Conservation (phyloP, 2,113 vertebrate species). For the Bungarus multicinctus region DNA sequence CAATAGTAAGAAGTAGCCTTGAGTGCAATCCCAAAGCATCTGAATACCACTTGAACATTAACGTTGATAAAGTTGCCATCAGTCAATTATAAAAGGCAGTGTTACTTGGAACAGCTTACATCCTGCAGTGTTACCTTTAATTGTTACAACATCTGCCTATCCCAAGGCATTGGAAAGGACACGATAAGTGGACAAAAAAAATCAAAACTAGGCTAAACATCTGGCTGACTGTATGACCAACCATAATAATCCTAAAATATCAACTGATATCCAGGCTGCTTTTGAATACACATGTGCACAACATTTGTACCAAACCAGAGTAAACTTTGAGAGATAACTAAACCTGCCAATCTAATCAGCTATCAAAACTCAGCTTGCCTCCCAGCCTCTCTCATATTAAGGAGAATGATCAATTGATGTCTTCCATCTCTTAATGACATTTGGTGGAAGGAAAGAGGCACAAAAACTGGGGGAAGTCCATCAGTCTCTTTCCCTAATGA, state of each 20-base stretch:
- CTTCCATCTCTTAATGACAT: background rate
- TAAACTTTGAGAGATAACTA: background rate
- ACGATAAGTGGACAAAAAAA: too few species aligned
- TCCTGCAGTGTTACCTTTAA: too few species aligned
- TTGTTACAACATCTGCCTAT: too few species aligned
- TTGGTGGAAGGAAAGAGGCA: background rate
- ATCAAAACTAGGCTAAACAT: too few species aligned
- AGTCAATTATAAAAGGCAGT: too few species aligned
- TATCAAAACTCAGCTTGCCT: background rate
- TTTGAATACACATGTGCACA: background rate
- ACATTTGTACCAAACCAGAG: background rate
- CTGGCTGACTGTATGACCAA: too few species aligned
- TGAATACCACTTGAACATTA: too few species aligned
- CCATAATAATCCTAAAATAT: background rate
- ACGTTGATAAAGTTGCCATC: too few species aligned
- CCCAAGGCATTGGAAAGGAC: too few species aligned
- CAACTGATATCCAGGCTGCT: background rate
- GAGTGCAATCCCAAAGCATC: too few species aligned
- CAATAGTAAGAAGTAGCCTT: too few species aligned
- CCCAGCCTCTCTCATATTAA: background rate
- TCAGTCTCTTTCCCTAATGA: background rate
- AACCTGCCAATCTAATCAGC: background rate
- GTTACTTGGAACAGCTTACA: too few species aligned
- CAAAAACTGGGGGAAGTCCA: background rate
- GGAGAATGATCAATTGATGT: background rate